Evolutionary conservation across 1,140 invertebrate species (phyloP), one percentile per base, ranked within the genome.

Genomic region (Hyposmocoma kahamanoa): DNA sequence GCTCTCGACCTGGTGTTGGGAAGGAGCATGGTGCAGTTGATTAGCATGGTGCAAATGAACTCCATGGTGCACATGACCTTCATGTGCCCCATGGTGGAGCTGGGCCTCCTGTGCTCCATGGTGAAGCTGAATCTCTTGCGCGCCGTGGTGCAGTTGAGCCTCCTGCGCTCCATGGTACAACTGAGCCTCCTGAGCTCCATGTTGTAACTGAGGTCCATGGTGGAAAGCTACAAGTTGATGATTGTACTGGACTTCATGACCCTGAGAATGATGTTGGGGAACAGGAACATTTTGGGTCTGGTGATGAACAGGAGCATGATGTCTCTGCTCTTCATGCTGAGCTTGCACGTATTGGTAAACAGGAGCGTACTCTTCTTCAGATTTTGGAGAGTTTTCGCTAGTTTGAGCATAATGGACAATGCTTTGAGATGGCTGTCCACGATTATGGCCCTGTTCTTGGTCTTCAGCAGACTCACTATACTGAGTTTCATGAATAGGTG

Each of bases 321-420:
- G 65, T 21, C 45, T 41, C 18, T 63, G 54, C 1, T 80, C 68
- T 13, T 71, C 51, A n/a, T 45, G 56, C 43, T 56, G 53, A 11
- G 55, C 47, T 9, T 53, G 50, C n/a, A 60, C 62, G 28, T 67
- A 64, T 22, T 67, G 53, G 36, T 61, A 62, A n/a, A 56, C 44
- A 17, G 61, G 55, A 19, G 66, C 64, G 9, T 62, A 58, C 9
- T 79, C 64, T 39, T 72, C 65, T 18, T 51, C 59, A 39, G 52
- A 55, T 50, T 75, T 75, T 10, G 75, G 62, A 3, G 66, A 62
- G 44, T 72, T 70, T 19, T 80, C 62, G 24, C 66, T 47, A 18
- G 46, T 53, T 9, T 46, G 38, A 39, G 65, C 53, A n/a, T 64
- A 56, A 8, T 71, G 72, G 1, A 66, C 42, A 17, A 76, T 62